These are phyloP conservation scores for Oscheius myriophilus DNA, from an alignment of 2,888 invertebrate genomes.

Conservation along the genomic window DNA sequence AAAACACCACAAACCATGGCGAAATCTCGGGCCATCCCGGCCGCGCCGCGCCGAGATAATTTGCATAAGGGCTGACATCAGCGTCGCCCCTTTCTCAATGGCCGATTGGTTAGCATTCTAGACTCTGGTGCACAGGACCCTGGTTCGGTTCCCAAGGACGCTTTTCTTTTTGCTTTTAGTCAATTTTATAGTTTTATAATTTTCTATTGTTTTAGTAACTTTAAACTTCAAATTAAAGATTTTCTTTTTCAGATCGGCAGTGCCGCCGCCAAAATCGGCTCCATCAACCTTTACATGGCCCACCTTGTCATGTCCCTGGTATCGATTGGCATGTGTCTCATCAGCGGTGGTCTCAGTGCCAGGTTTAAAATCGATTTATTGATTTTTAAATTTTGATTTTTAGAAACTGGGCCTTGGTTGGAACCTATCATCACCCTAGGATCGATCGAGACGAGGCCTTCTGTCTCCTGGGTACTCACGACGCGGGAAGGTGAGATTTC, in stretches of 20 bases:
- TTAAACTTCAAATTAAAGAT: too few relatives aligned
- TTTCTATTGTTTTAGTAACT: too few relatives aligned
- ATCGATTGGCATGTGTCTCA: slow-evolving; percentile 64
- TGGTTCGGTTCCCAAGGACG: background rate
- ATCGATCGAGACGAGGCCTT: slow-evolving; percentile 63
- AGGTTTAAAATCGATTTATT: slow-evolving; percentile 32
- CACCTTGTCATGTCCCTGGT: slow-evolving; percentile 67
- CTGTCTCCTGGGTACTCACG: slow-evolving; percentile 67
- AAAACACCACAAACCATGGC: too few relatives aligned
- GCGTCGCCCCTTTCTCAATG: too few relatives aligned
- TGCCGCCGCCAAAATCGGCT: slow-evolving; percentile 59
- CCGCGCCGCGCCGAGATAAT: too few relatives aligned
- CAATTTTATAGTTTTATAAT: background rate
- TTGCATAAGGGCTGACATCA: too few relatives aligned
- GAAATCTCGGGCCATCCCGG: too few relatives aligned
- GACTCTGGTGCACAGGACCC: too few relatives aligned
- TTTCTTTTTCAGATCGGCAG: slow-evolving; percentile 46
- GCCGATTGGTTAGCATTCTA: too few relatives aligned
- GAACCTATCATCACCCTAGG: slow-evolving; percentile 65
- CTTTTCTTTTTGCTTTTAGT: background rate
- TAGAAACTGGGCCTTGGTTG: slow-evolving; percentile 59
- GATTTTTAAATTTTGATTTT: background rate
- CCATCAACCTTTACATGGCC: slow-evolving; percentile 63
- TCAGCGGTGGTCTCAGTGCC: slow-evolving; percentile 58
- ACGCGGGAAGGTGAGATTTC: slow-evolving; percentile 48